Percentiles rank a stretch among this genome's conserved stretches.
Conservation (phyloP, 2,888 invertebrate species). For the Synergus umbraculus region DNA sequence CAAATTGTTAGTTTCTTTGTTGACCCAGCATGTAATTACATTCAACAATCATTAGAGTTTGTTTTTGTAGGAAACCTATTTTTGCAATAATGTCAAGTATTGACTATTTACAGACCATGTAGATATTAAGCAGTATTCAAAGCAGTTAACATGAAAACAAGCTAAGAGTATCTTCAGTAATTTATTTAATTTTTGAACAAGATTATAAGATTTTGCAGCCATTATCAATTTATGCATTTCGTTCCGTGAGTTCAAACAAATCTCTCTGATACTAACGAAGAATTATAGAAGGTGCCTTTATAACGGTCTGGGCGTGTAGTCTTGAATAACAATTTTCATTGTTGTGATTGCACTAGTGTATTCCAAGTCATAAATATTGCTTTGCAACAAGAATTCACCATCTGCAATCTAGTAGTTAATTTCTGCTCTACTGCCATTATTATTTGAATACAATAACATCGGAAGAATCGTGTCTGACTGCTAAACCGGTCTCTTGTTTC, state of each 20-base stretch:
- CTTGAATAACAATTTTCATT: conserved; percentile 7
- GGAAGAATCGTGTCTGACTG: neutral
- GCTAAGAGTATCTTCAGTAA: too few relatives aligned
- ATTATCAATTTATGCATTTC: neutral
- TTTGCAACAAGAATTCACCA: neutral
- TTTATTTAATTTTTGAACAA: too few relatives aligned
- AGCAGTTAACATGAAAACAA: too few relatives aligned
- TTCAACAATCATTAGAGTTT: neutral
- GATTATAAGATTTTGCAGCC: too few relatives aligned
- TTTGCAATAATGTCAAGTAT: neutral
- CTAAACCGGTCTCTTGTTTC: conserved; percentile 3
- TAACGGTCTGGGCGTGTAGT: conserved; percentile 7
- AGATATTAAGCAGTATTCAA: too few relatives aligned
- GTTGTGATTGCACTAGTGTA: neutral
- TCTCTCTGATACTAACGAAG: neutral
- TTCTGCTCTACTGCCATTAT: conserved; percentile 12
- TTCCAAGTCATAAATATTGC: conserved; percentile 15
- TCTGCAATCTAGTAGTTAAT: neutral
- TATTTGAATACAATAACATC: conserved; percentile 21
- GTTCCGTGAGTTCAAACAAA: neutral
- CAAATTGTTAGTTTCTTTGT: conserved; percentile 4
- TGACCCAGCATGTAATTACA: neutral
- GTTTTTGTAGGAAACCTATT: neutral
- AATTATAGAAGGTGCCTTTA: neutral
- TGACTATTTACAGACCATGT: neutral